Base-by-base conservation (phyloP, 2,113 vertebrate genomes). In the Ammospiza caudacuta region DNA sequence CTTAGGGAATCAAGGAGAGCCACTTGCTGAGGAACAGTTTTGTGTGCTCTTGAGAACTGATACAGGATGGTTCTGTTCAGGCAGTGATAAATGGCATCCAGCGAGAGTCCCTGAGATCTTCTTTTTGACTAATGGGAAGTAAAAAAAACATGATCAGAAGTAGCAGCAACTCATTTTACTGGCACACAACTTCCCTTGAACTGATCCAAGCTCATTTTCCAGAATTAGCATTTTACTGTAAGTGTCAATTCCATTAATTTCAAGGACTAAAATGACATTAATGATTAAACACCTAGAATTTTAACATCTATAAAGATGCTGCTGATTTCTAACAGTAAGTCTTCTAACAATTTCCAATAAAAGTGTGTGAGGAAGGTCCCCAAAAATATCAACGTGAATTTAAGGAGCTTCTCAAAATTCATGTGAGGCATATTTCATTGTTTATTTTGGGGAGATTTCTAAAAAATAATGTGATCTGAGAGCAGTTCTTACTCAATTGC, bases 1-100 rank as follows among this genome's bases (percentile, higher is more conserved):
- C 99, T 97, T 61, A 99, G 97, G 1, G 99, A 98, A 84, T 99
- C 99, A 13, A 99, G 98, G 92, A 99, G 98, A 52, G 99, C 98
- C 70, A 99, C 99, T 98, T 99, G 99, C 97, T 99, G 99, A 5
- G 99, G 98, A 3, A 99, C 99, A 1, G 99, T 99, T 97, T 99
- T 99, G 97, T 99, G 99, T 0, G 99, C 98, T 73, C 99, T 98
- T 27, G 99, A 99, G 90, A 99, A 99, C 97, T 99, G 99, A 95
- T 99, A 99, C n/a, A 99, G 98, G 93, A 99, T 99, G 39, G 99
- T 99, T 85, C 99, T 98, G 93, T 99, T 99, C 97, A 99, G 98
- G 96, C 99, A 99, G 97, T 99, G 99, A 95, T 99, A 99, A 93
- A 99, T 98, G 3, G 99, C 97, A 96, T 99, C 99, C 92, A 99